A percentile compares a stretch with the other conserved stretches of the same genome.
These are phyloP conservation scores for Dexiosoma caninum DNA, from an alignment of 2,888 invertebrate genomes.

Conservation along the genomic window DNA sequence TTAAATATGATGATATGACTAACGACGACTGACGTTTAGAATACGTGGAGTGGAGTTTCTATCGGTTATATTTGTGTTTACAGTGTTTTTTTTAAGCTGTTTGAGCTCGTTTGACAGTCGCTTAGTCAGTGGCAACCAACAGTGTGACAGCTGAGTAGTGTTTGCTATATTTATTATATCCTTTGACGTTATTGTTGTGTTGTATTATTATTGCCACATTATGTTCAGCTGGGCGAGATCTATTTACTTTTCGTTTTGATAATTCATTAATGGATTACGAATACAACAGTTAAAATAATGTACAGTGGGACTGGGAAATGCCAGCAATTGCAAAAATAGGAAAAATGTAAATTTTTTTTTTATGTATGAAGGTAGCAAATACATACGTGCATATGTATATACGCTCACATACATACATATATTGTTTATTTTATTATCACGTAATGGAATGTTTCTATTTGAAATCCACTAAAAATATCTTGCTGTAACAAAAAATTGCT, in stretches of 20 bases:
- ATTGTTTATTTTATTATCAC: too few species aligned
- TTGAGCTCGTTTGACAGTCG: constrained; percentile 58
- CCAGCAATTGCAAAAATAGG: too few species aligned
- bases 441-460: too few species aligned
- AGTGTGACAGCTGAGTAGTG: constrained; percentile 56
- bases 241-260: constrained; percentile 67
- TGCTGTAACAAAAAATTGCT: too few species aligned
- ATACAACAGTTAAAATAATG: constrained; percentile 56
- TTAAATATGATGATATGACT: constrained; percentile 63
- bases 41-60: constrained; percentile 16
- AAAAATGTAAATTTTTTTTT: too few species aligned
- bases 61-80: neutral
- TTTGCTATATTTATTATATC: constrained; percentile 51
- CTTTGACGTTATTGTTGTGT: constrained; percentile 49
- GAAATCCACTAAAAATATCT: too few species aligned
- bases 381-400: too few species aligned
- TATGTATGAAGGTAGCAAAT: too few species aligned
- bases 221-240: constrained; percentile 65
- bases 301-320: constrained; percentile 39
- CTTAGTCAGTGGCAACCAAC: constrained; percentile 57
- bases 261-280: constrained; percentile 68
- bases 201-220: constrained; percentile 63
- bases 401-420: too few species aligned
- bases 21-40: constrained; percentile 57
- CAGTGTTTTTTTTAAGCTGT: constrained; percentile 4